Evolutionary conservation across 2,113 vertebrate genomes (phyloP), one percentile per base, ranked within the genome.

Genomic region (Oxyruncus cristatus): DNA sequence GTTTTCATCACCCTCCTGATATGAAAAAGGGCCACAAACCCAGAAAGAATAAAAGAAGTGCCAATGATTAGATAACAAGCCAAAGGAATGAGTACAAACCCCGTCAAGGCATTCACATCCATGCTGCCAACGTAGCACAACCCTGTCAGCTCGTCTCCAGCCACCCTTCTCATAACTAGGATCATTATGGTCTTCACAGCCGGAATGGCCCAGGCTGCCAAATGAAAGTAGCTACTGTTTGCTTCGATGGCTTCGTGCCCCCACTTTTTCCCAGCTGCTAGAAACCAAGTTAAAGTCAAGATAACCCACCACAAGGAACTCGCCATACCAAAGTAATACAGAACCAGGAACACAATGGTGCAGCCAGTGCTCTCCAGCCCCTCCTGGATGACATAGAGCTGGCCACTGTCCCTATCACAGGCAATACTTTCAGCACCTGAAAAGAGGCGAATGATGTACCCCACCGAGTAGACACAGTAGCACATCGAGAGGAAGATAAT

Each of bases 401-500:
- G 98, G 11, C 99, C 99, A 22, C 98, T 98, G 98, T 99, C 99
- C 63, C 98, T 97, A 92, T 99, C 99, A 24, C 99, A 99, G 88
- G 99, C 99, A 7, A 99, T 99, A 73, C 98, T 98, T 90, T 99
- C 99, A 1, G 99, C 98, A 2, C 99, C 99, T 1, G 99, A 99
- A 65, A 99, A 99, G 27, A 99, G 99, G 78, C 99, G 98, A 93
- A 99, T 98, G 79, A 99, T 99, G 98, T 99, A 99, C 35, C 99
- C 99, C 97, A 99, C 97, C 0, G 99, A 99, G 97, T 99, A 99
- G 84, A 99, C 99, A 17, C 99, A 99, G 98, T 99, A 99, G 96
- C 99, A 99, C 99, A 99, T 99, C 10, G 99, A 99, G 7, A 99
- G 98, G 97, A 99, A 99, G 97, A 99, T 99, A 94, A 99, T 99